These are phyloP conservation scores for Lobophora halterata DNA, from an alignment of 2,888 invertebrate genomes.

Conservation along the genomic window DNA sequence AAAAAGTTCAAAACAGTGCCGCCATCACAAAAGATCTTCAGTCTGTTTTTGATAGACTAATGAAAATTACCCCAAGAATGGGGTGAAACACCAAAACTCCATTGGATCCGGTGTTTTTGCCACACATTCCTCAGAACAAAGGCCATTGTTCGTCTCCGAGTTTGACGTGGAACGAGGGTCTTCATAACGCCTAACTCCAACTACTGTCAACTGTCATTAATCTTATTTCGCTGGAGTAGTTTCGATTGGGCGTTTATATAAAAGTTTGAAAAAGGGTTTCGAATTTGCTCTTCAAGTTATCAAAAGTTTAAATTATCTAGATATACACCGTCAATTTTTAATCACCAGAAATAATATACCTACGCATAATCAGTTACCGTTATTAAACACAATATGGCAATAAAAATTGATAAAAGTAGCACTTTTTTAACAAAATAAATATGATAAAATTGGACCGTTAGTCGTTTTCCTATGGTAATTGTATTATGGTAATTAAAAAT, in stretches of 20 bases:
- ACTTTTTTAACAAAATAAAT: no score
- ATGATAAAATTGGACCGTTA: no score
- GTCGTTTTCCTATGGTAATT: no score
- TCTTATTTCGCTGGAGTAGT: conserved; percentile 45
- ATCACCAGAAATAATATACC: no score
- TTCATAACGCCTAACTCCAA: conserved; percentile 37
- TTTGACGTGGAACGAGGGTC: conserved; percentile 34
- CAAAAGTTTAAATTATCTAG: background rate
- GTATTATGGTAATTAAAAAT: no score
- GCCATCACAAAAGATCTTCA: no score
- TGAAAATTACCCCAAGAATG: conserved; percentile 1
- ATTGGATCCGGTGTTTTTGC: conserved; percentile 22
- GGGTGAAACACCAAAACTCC: conserved; percentile 2
- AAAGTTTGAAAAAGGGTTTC: conserved; percentile 6
- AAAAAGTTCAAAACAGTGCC: no score
- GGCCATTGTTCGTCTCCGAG: conserved; percentile 25
- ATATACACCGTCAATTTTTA: no score
- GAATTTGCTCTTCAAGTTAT: no score
- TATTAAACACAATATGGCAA: no score
- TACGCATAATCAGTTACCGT: no score
- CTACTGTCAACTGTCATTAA: conserved; percentile 50
- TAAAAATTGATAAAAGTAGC: no score
- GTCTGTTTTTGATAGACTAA: conserved; percentile 9
- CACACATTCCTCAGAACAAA: conserved; percentile 23
- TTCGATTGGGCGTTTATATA: conserved; percentile 37